phyloP scores from a whole-genome alignment of 2,113 vertebrate species.

The Felis chaus region DNA sequence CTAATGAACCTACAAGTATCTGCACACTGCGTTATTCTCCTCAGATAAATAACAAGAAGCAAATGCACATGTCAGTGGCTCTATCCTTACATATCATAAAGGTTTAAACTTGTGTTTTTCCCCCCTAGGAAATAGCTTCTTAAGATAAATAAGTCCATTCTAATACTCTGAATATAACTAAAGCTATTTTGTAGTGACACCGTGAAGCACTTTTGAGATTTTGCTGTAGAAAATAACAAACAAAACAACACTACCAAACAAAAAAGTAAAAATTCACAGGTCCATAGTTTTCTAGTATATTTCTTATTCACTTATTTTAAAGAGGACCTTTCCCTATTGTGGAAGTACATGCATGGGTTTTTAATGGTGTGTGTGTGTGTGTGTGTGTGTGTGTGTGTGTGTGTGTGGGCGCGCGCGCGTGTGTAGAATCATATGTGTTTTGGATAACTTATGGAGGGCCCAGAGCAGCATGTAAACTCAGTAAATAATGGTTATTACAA shows the following conservation, averaged over 20 bases:
- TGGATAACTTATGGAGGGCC: background rate
- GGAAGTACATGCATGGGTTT: background rate
- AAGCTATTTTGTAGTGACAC: background rate
- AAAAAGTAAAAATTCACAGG: background rate
- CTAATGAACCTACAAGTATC: background rate
- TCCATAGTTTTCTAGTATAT: background rate
- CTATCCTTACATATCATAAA: background rate
- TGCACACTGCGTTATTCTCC: background rate
- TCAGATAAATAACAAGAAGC: background rate
- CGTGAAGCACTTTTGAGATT: background rate
- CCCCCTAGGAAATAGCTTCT: background rate
- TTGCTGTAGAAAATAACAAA: constrained; percentile 16
- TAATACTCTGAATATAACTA: background rate
- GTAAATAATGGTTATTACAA: background rate
- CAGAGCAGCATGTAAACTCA: background rate
- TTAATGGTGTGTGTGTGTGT: background rate
- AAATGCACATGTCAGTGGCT: background rate
- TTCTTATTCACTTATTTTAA: background rate
- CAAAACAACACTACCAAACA: background rate
- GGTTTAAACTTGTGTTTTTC: background rate
- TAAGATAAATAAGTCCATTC: background rate
- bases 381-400: background rate
- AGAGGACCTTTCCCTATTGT: background rate
- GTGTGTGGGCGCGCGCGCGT: accelerated
- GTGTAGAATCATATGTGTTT: background rate